Evolutionary conservation across 2,888 invertebrate genomes (phyloP), one percentile per base, ranked within the genome.

Genomic region (Eurytoma adleriae): DNA sequence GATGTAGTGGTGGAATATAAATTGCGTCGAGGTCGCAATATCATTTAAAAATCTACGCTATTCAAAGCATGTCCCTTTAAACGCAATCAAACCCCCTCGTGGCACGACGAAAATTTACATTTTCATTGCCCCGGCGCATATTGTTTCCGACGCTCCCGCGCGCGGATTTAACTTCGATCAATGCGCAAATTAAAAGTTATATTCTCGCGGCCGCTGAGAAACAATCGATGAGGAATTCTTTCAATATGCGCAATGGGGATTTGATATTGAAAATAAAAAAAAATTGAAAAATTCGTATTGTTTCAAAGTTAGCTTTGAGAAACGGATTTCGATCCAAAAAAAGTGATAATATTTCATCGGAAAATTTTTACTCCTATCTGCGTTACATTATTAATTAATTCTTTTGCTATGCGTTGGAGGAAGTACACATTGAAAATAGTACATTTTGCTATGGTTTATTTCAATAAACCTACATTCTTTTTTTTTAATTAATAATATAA

Each of bases 101-200:
- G 20, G 16, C 13, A 52, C 30, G 10, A 16, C 64, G 71, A 54
- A 48, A 79, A 74, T 79, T 79, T 79, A 74, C 70, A 74, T 79
- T 79, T 79, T 79, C 79, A 79, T 79, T 74, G 79, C 57, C 2
- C 54, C 50, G 14, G 18, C 16, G 66, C 72, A 78, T 78, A 78
- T 78, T 78, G 78, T 78, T 78, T 73, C 68, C 24, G 18, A 3
- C 7, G 24, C 14, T 27, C 61, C 13, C 61, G 20, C 18, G 16
- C 18, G 30, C 18, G 74, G 69, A 74, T 79, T 79, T 62, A 68
- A 56, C 62, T 52, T 62, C 57, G 30, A 69, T 64, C 69, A 48
- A 30, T 56, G 56, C 74, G 79, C 57, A 70, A 78, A 79, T 79
- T 79, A 79, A 79, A 79, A 79, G 74, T 79, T 69, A 66, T 75